Percentiles rank a stretch among this genome's conserved stretches.
Evolutionary conservation across 2,113 vertebrate genomes (phyloP).

Genomic region (Dromiciops gliroides): DNA sequence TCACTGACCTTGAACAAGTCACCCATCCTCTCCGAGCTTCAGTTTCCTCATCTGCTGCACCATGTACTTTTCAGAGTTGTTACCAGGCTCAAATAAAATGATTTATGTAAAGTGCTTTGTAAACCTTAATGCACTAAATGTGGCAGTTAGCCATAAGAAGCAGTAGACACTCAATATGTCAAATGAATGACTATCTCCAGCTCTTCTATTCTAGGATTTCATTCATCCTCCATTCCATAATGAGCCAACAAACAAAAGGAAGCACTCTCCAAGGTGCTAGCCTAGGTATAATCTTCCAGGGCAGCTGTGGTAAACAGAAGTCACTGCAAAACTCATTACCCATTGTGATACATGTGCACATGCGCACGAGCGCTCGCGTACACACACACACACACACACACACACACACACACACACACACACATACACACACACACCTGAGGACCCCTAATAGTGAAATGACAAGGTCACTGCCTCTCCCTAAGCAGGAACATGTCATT

Average conservation of each 20-base stretch:
- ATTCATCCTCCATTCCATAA: not conserved
- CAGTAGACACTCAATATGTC: not conserved
- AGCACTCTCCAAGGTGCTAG: not conserved
- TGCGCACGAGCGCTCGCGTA: too few relatives aligned
- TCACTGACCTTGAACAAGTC: not conserved
- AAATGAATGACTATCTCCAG: not conserved
- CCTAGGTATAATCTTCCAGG: not conserved
- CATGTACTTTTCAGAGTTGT: not conserved
- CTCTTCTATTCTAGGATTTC: not conserved
- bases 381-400: not conserved
- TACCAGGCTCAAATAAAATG: not conserved
- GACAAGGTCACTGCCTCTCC: not conserved
- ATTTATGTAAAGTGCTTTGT: not conserved
- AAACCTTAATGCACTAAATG: not conserved
- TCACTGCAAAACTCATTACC: too few relatives aligned
- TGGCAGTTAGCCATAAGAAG: not conserved
- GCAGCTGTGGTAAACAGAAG: too few relatives aligned
- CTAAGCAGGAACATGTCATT: conserved; percentile 35
- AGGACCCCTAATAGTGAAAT: not conserved
- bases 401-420: not conserved
- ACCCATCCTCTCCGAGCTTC: not conserved
- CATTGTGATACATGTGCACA: too few relatives aligned
- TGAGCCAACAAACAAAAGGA: not conserved
- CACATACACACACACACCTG: not conserved
- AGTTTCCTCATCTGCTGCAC: not conserved